Evolutionary conservation across 92 coral and sea anemone species (phyloP), one percentile per base, ranked within the genome.

Genomic region (Epizoanthus rinbou): DNA sequence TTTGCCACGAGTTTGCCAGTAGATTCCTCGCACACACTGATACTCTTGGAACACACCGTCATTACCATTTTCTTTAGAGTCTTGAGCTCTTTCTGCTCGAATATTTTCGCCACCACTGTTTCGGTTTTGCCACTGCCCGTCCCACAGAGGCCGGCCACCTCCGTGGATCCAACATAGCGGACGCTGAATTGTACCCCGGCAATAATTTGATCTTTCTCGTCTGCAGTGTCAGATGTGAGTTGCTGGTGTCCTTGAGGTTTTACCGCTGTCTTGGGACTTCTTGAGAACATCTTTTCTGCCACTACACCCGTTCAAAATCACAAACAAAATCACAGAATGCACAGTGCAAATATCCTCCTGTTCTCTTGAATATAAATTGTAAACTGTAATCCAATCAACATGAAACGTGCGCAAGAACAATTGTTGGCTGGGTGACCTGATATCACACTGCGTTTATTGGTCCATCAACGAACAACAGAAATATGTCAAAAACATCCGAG

Each of bases 41-140:
- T 85, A 28, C 86, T 94, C 63, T 92, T 91, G 53, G 98, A 91
- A 35, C 94, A 91, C 50, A 96, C 76, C 18, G 87, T 85, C 87
- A 96, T 71, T 23, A 89, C 80, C 93, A 90, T 87, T 67, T 84
- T 90, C 80, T 85, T 88, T 37, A 85, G 80, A 13, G 86, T 92
- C 64, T 90, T 96, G 75, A 86, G 87, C 28, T 90, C 82, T 78
- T 91, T 90, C 80, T 89, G 90, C 5, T 86, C 85, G 84, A 91
- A 88, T 31, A 96, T 90, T 70, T 89, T 63, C 6, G 91, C 88
- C 1, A 94, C 98, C 8, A 98, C 96, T 9, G 86, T 86, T 71
- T 94, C 93, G 11, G 99, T 96, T 72, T 91, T 91, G 15, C 97
- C 98, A 73, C 94, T 94, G 45, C 99, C 99, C 10, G 94, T 94